Evolutionary conservation across 2,113 vertebrate genomes (phyloP).

Genomic region (Aleadryas rufinucha): DNA sequence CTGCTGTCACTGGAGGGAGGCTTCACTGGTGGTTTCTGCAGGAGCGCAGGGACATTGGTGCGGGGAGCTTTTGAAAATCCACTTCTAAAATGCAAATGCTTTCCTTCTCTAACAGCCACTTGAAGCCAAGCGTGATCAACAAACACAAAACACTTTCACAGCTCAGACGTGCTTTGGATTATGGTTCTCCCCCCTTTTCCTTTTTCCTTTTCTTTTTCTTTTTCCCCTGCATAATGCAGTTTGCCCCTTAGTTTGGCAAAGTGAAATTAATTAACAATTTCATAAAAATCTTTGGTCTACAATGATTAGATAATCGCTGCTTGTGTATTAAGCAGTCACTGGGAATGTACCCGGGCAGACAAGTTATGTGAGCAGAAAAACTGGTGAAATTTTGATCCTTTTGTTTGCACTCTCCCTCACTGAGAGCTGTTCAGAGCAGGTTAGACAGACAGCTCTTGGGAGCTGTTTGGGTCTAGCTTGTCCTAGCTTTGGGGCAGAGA

Average conservation of each 20-base stretch:
- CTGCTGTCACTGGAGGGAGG: not conserved
- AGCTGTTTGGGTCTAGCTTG: not conserved
- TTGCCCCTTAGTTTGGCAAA: not conserved
- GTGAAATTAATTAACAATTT: not conserved
- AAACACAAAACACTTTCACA: not conserved
- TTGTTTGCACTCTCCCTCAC: not conserved
- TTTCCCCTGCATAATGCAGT: not conserved
- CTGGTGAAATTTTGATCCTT: not conserved
- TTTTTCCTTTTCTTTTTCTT: not conserved
- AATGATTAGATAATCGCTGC: not conserved
- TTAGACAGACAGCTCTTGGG: not conserved
- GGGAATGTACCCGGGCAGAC: not conserved
- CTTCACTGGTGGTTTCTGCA: not conserved
- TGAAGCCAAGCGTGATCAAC: not conserved
- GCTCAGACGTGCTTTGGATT: not conserved
- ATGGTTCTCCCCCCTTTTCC: not conserved
- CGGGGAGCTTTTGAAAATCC: not conserved
- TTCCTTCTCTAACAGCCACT: not conserved
- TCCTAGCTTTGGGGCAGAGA: not conserved
- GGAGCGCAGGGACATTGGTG: not conserved
- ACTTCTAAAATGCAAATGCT: conserved; percentile 4
- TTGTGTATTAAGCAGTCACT: not conserved
- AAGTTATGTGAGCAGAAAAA: not conserved
- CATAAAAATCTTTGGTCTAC: not conserved
- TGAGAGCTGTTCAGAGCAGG: not conserved